Base-by-base conservation (phyloP, 2,113 vertebrate genomes). In the Mormoops blainvillei region DNA sequence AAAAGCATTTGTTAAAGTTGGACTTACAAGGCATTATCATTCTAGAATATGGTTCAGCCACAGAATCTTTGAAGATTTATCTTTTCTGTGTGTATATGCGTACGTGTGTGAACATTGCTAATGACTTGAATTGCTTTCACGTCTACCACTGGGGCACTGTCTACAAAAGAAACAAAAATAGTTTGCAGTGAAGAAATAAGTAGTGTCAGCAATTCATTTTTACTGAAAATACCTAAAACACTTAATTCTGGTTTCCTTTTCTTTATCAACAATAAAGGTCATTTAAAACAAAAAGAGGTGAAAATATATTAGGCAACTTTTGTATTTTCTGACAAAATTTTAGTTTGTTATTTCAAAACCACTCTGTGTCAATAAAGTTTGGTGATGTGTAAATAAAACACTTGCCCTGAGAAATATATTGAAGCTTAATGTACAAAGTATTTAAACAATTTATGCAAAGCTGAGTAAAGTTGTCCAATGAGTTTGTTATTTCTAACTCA, bases 1-100 rank as follows among this genome's bases (percentile, higher is more conserved):
- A 89, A 83, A 94, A 28, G 13, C 3, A 48, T 48, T 84, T 89
- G 31, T 67, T 95, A 86, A 89, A 93, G 2, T n/a, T 89, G 15
- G 1, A 74, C 63, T 61, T 83, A 83, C 86, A 92, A 90, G 16
- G 1, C 1, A 81, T 81, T 88, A 45, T 16, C 28, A 54, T 77
- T 93, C 89, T 77, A 94, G 12, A 80, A 70, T 16, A 13, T 13
- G 33, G 38, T 61, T 9, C 31, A 76, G 11, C 12, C 38, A 89
- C 22, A 83, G 68, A 74, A 38, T 24, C 12, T 54, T 54, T 43
- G n/a, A 80, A 91, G 36, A 10, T 45, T 82, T 90, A n/a, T 94
- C 28, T 87, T 52, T 50, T 31, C 1, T 26, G 71, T 18, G 28
- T 50, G 20, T 63, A 28, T 70, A 13, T n/a, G n/a, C 31, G 2